Evolutionary conservation across 2,797 vertebrate genomes (phyloP), one percentile per base, ranked within the genome.

Genomic region (Falco rusticolus): DNA sequence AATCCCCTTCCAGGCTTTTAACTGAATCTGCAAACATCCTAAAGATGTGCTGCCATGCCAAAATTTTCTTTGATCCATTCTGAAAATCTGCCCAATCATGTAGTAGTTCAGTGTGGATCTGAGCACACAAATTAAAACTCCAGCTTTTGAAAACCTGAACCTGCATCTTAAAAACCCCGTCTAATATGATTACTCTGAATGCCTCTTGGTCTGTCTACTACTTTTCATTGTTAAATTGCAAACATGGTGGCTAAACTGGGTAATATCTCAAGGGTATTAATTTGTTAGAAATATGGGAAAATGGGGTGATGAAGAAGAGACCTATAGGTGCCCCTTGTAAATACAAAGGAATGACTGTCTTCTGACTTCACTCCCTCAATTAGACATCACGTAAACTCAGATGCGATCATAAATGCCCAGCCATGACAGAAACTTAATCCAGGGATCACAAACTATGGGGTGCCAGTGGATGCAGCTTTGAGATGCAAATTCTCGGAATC

Each of bases 41-140:
- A 56, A 37, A 63, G 47, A 76, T 53, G 13, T 71, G 29, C 24
- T 87, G 26, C 48, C 86, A 28, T 50, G 59, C 83, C 72, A 84
- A 68, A 66, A 57, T 25, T 69, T 71, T 39, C 24, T 45, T 89
- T 86, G 64, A 45, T 85, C 28, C 7, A 0, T 89, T 93, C 74
- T 91, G 83, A 96, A 95, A 93, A 91, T 84, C 80, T 81, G 21
- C n/a, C 54, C 25, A 48, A 45, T 88, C 61, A 14, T 65, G n/a
- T 74, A 75, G 76, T 39, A 60, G 29, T 70, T 51, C 83, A 81
- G 34, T 37, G 43, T 78, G 47, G 39, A 51, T 81, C 50, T 81
- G 53, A 74, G 20, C 47, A 28, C 24, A 48, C 12, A 78, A 75
- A 80, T 68, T 37, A 48, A 86, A 75, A 22, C 21, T 53, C 17